Evolutionary conservation across 2,888 invertebrate genomes (phyloP), one percentile per base, ranked within the genome.

Genomic region (Chrysina gloriosa): DNA sequence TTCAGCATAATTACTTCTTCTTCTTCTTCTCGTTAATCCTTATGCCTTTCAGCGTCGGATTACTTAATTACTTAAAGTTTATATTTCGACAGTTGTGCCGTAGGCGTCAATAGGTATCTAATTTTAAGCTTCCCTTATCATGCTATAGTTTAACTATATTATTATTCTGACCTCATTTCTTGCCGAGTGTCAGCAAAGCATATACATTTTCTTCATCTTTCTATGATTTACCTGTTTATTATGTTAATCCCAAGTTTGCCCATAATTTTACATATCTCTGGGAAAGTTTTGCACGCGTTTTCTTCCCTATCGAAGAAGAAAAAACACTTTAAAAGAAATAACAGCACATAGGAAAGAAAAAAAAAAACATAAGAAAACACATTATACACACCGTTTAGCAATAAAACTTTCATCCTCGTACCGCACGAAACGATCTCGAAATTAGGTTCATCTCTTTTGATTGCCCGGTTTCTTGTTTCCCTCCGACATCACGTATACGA

Each of bases 381-480:
- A 58, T 58, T 58, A 58, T 58, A 58, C 58, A 58, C 39, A 58
- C 58, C 58, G 39, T 58, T 58, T 58, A 58, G 58, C 58, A 58
- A 58, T 58, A 39, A 42, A 39, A 58, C 58, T 6, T 39, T 39
- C 39, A 36, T 39, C 25, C 58, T 42, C 36, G 21, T 58, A 58
- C 58, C 4, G 23, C 25, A 14, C 25, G 58, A 58, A 39, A 58
- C 58, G 39, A 58, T 58, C 39, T 23, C 58, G 14, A 39, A 39
- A 58, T 58, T 58, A 58, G 58, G 58, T 58, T 58, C 58, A 58
- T 58, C 58, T 39, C 23, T 25, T 58, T 58, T 39, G 58, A 58
- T 58, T 58, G 58, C 58, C 58, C n/a, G 23, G 39, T 58, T 25
- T 39, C 58, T 58, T 39, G 25, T 58, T 58, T 36, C 23, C 42